A percentile compares a stretch with the other conserved stretches of the same genome.
These are phyloP conservation scores for Danio aesculapii DNA, from an alignment of 2,797 vertebrate genomes.

Conservation along the genomic window DNA sequence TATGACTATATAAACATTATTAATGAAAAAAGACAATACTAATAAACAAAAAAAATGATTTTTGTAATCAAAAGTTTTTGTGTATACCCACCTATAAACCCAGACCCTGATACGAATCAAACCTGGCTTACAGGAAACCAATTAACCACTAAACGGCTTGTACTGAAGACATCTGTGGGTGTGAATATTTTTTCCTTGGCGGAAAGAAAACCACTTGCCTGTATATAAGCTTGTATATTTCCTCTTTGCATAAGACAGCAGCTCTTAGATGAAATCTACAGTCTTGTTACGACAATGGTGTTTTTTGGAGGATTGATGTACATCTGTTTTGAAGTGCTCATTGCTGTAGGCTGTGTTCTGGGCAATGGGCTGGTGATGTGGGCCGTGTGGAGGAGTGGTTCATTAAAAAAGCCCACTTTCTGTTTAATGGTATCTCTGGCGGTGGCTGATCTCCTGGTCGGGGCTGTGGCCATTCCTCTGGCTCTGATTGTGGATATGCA, in stretches of 20 bases:
- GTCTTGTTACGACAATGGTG: slow-evolving; percentile 1
- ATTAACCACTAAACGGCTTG: background rate
- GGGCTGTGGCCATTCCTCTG: slow-evolving; percentile 84
- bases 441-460: slow-evolving; percentile 84
- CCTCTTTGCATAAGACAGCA: background rate
- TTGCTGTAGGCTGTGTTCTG: slow-evolving; percentile 71
- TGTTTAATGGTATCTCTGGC: slow-evolving; percentile 87
- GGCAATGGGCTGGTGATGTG: slow-evolving; percentile 87
- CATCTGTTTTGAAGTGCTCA: slow-evolving; percentile 63
- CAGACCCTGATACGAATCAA: background rate
- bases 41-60: background rate
- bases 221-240: background rate
- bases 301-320: slow-evolving; percentile 55
- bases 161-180: background rate
- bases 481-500: slow-evolving; percentile 80
- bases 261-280: too few relatives aligned
- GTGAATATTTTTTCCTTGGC: background rate
- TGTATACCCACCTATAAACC: too few relatives aligned
- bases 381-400: slow-evolving; percentile 77
- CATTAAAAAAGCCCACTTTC: slow-evolving; percentile 78
- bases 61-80: too few relatives aligned
- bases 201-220: background rate
- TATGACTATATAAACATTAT: background rate
- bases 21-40: background rate
- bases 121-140: too few relatives aligned